phyloP scores from a whole-genome alignment of 1,140 invertebrate genomes.

The Brachystomella parvula region DNA sequence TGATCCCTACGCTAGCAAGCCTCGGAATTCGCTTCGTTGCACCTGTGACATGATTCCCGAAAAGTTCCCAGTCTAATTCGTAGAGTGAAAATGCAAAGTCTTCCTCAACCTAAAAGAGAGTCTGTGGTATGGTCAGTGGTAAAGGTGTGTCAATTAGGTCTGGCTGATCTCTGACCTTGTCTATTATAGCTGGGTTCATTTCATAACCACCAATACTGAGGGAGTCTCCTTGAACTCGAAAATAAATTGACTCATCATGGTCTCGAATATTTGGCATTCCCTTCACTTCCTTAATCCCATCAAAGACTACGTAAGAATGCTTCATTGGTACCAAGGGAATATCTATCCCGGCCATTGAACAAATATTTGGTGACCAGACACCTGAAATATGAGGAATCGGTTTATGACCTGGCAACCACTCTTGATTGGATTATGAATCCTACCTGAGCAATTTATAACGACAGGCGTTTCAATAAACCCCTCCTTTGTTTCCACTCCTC shows the following conservation, averaged over 20 bases:
- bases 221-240: constrained; percentile 71
- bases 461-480: constrained; percentile 64
- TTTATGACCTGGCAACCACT: no score
- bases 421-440: constrained; percentile 7
- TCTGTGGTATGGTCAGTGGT: constrained; percentile 24
- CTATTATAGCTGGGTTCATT: constrained; percentile 67
- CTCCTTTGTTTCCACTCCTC: constrained; percentile 61
- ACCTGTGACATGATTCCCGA: constrained; percentile 63
- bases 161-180: constrained; percentile 48
- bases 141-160: not conserved
- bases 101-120: constrained; percentile 56
- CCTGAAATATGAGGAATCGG: constrained; percentile 52
- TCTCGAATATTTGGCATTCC: constrained; percentile 72
- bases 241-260: constrained; percentile 73
- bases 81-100: constrained; percentile 74
- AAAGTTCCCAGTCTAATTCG: constrained; percentile 77
- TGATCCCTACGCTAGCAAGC: constrained; percentile 65
- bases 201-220: constrained; percentile 82
- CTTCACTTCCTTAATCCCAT: constrained; percentile 61
- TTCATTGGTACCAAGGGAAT: constrained; percentile 74
- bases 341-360: constrained; percentile 58
- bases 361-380: constrained; percentile 67
- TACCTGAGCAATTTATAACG: constrained; percentile 62
- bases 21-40: constrained; percentile 64
- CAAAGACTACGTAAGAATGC: constrained; percentile 77